These are phyloP conservation scores for Plagodis pulveraria DNA, from an alignment of 2,888 invertebrate species.

Conservation along the genomic window DNA sequence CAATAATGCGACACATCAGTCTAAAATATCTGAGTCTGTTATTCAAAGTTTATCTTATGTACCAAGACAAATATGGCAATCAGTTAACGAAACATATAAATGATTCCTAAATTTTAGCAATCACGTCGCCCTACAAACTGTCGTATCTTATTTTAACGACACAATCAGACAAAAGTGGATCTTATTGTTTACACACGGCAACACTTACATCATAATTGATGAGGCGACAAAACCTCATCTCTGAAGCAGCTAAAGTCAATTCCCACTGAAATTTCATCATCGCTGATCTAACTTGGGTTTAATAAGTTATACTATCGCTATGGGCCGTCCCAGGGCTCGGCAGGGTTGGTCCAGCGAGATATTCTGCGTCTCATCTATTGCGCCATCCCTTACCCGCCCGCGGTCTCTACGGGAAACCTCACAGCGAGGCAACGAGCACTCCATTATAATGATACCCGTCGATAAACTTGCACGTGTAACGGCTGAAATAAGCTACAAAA, in stretches of 20 bases:
- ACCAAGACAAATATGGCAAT: no score
- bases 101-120: no score
- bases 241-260: conserved; percentile 77
- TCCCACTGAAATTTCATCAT: conserved; percentile 84
- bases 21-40: no score
- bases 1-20: no score
- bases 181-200: conserved; percentile 43
- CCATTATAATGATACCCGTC: conserved; percentile 61
- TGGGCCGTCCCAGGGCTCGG: conserved; percentile 74
- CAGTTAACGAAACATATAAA: no score
- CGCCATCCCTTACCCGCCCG: conserved; percentile 71
- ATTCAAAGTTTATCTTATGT: no score
- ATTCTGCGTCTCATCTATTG: conserved; percentile 68
- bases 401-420: conserved; percentile 74
- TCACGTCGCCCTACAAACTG: no score
- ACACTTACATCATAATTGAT: conserved; percentile 65
- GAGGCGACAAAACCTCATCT: conserved; percentile 74
- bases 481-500: conserved; percentile 34
- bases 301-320: conserved; percentile 77
- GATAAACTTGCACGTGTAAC: conserved; percentile 48
- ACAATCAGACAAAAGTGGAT: conserved; percentile 41
- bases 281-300: conserved; percentile 80
- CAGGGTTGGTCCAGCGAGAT: conserved; percentile 72
- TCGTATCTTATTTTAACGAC: conserved; percentile 32
- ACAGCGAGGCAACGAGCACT: conserved; percentile 23